These are phyloP conservation scores for Drosophila lacteicornis DNA, from an alignment of 1,140 invertebrate genomes.

Conservation along the genomic window DNA sequence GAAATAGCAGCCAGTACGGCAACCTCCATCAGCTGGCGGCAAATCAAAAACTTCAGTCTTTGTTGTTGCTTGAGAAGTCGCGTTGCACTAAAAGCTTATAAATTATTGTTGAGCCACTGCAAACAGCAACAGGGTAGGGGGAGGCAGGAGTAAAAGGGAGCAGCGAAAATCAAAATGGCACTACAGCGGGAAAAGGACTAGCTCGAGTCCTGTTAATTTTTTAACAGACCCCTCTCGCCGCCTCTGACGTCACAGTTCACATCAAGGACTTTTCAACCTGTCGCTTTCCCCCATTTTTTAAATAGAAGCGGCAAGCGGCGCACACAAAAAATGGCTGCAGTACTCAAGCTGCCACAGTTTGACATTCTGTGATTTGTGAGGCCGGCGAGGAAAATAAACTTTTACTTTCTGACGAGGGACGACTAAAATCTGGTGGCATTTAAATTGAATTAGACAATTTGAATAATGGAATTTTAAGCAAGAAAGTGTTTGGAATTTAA, in stretches of 20 bases:
- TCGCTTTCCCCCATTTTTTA: slow-evolving; percentile 46
- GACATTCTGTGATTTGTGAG: slow-evolving; percentile 38
- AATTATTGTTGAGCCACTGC: slow-evolving; percentile 73
- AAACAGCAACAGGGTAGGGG: slow-evolving; percentile 29
- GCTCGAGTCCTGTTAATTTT: slow-evolving; percentile 72
- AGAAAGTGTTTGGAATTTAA: neutral
- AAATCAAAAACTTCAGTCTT: slow-evolving; percentile 70
- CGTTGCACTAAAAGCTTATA: slow-evolving; percentile 82
- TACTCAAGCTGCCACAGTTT: slow-evolving; percentile 51
- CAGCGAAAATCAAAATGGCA: slow-evolving; percentile 57
- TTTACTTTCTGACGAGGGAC: slow-evolving; percentile 44
- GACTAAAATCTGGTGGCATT: slow-evolving; percentile 9
- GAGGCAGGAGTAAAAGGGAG: neutral
- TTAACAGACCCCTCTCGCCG: slow-evolving; percentile 49
- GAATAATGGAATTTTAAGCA: slow-evolving; percentile 30
- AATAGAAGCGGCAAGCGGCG: slow-evolving; percentile 15
- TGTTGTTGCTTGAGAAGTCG: slow-evolving; percentile 53
- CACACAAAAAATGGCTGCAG: slow-evolving; percentile 43
- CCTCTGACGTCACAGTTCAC: slow-evolving; percentile 28
- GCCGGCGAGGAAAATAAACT: slow-evolving; percentile 22
- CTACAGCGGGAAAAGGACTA: slow-evolving; percentile 30
- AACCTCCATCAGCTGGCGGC: slow-evolving; percentile 59
- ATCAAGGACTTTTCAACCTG: slow-evolving; percentile 52
- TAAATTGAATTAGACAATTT: slow-evolving; percentile 29
- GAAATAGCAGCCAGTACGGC: slow-evolving; percentile 31